Evolutionary conservation across 2,797 vertebrate genomes (phyloP), one percentile per base, ranked within the genome.

Genomic region (Centroberyx gerrardi): DNA sequence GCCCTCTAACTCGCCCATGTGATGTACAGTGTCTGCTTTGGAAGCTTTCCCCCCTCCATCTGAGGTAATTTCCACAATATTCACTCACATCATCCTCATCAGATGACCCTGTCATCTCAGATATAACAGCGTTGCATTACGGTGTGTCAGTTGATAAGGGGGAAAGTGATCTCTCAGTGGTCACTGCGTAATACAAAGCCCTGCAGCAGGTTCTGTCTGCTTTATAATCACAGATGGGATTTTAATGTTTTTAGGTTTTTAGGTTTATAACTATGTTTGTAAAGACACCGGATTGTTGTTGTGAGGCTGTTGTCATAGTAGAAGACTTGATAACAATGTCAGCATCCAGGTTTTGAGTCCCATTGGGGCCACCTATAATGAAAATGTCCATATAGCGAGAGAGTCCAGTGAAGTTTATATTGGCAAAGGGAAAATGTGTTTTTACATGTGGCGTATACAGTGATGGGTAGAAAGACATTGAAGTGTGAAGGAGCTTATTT

Each of bases 21-120:
- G 33, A 59, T 62, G 56, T 29, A 55, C 61, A 29, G 10, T n/a
- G 18, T 72, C 60, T 54, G 54, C 60, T 51, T 22, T 65, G 60
- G 73, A 74, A 44, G 38, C 46, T 22, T 51, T 33, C 36, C 58
- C 31, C 33, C 3, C 51, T 52, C 62, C 33, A 53, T 75, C 72
- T 73, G 58, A 55, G 71, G 54, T 68, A 48, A 65, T 85, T 77
- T 78, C 67, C 38, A 65, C 42, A 54, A 28, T 69, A 42, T 67
- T 85, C 31, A 40, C 67, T 61, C 42, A 61, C 29, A 84, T 67
- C 66, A 70, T 74, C 70, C 63, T 85, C 66, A 78, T 80, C 62
- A 53, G 66, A 76, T 65, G 72, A 68, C 67, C 53, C 29, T 69
- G 59, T 79, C 68, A 62, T 63, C 53, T 46, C 49, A 59, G 61